These are phyloP conservation scores for Loripinus fragilis DNA, from an alignment of 2,888 invertebrate species.

Conservation along the genomic window DNA sequence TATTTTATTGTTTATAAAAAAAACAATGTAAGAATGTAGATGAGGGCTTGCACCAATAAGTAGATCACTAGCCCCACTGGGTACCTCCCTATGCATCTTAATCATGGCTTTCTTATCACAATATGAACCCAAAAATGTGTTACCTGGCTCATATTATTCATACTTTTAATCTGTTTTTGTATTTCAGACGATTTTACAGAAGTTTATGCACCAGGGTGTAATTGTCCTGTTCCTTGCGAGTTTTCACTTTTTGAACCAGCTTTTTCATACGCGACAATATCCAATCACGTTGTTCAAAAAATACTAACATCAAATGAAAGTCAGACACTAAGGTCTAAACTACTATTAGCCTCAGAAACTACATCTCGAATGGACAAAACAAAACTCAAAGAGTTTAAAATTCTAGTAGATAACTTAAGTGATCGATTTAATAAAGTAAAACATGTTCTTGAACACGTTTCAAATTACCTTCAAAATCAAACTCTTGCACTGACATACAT, in stretches of 20 bases:
- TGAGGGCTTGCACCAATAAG: too few relatives aligned
- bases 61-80: too few relatives aligned
- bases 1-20: too few relatives aligned
- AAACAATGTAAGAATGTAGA: too few relatives aligned
- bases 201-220: conserved; percentile 46
- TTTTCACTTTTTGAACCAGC: conserved; percentile 72
- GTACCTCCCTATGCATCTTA: too few relatives aligned
- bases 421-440: conserved; percentile 41
- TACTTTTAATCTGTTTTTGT: too few relatives aligned
- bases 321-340: conserved; percentile 43
- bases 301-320: conserved; percentile 57
- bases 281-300: conserved; percentile 65
- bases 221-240: conserved; percentile 74
- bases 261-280: conserved; percentile 73
- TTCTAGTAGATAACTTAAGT: conserved; percentile 36
- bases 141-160: too few relatives aligned
- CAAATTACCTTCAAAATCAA: conserved; percentile 49
- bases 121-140: too few relatives aligned
- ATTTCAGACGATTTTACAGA: conserved; percentile 2
- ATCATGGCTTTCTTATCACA: too few relatives aligned
- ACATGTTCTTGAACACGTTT: conserved; percentile 45
- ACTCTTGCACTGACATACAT: conserved; percentile 33
- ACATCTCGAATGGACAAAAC: conserved; percentile 63
- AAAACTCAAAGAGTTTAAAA: conserved; percentile 51
- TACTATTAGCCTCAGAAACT: conserved; percentile 60